A percentile compares a stretch with the other conserved stretches of the same genome.
Conservation (phyloP, 92 coral and sea anemone species). For the Heliopora coerulea region DNA sequence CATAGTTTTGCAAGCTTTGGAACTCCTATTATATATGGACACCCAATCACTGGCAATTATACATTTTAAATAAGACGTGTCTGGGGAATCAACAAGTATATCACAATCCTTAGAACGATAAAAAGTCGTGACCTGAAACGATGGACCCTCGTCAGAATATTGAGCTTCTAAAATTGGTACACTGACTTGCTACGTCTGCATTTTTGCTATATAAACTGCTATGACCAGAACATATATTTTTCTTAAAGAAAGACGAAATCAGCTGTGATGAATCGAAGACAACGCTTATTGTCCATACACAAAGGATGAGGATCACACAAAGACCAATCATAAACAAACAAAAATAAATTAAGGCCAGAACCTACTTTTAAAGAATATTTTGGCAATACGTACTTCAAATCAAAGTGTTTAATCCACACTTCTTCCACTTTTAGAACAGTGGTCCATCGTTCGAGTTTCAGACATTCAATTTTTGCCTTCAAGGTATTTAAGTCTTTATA, state of each 20-base stretch:
- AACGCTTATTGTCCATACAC: background rate
- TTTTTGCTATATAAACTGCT: background rate
- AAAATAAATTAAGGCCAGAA: no score
- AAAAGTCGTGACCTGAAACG: background rate
- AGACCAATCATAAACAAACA: no score
- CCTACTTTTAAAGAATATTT: no score
- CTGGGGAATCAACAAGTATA: background rate
- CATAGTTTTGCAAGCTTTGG: no score
- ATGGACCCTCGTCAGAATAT: constrained; percentile 5
- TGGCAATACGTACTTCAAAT: no score
- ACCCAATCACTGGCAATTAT: background rate
- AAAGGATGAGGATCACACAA: background rate
- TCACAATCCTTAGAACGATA: background rate
- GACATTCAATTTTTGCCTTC: no score
- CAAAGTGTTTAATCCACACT: no score
- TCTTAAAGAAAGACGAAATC: background rate
- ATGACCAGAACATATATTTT: background rate
- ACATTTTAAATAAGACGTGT: background rate
- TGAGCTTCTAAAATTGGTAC: background rate
- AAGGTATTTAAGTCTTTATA: no score
- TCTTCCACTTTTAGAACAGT: no score
- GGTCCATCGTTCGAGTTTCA: no score
- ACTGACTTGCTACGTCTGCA: constrained; percentile 18
- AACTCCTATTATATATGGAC: background rate
- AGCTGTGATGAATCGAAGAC: constrained; percentile 3